A percentile compares a stretch with the other conserved stretches of the same genome.
These are phyloP conservation scores for Craseonycteris thonglongyai DNA, from an alignment of 2,113 vertebrate species.

Conservation along the genomic window DNA sequence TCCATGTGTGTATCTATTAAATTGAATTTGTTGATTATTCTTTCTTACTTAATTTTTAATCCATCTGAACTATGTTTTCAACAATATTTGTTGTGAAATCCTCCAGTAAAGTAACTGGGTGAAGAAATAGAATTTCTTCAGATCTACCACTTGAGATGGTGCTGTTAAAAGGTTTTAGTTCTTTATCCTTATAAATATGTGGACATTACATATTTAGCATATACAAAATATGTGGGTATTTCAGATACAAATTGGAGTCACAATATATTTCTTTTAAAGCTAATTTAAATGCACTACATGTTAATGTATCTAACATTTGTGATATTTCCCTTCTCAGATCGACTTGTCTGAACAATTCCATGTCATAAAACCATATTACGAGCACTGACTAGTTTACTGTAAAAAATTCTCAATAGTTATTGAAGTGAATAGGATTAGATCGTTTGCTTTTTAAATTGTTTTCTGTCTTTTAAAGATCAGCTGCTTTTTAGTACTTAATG, in stretches of 20 bases:
- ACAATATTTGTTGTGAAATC: not conserved
- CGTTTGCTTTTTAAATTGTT: not conserved
- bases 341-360: not conserved
- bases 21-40: not conserved
- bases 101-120: not conserved
- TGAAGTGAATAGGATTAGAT: not conserved
- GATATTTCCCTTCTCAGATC: not conserved
- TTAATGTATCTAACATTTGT: not conserved
- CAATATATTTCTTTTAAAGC: not conserved
- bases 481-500: not conserved
- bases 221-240: not conserved
- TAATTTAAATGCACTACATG: not conserved
- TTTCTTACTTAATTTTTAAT: not conserved
- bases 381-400: not conserved
- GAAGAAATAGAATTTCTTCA: not conserved
- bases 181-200: not conserved
- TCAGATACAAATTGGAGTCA: not conserved
- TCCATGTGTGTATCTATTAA: not conserved
- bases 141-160: not conserved
- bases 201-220: not conserved
- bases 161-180: not conserved
- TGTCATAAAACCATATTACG: not conserved
- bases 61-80: not conserved
- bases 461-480: not conserved
- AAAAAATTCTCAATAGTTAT: not conserved